Evolutionary conservation across 2,113 vertebrate species (phyloP), one percentile per base, ranked within the genome.

Genomic region (Vidua chalybeata): DNA sequence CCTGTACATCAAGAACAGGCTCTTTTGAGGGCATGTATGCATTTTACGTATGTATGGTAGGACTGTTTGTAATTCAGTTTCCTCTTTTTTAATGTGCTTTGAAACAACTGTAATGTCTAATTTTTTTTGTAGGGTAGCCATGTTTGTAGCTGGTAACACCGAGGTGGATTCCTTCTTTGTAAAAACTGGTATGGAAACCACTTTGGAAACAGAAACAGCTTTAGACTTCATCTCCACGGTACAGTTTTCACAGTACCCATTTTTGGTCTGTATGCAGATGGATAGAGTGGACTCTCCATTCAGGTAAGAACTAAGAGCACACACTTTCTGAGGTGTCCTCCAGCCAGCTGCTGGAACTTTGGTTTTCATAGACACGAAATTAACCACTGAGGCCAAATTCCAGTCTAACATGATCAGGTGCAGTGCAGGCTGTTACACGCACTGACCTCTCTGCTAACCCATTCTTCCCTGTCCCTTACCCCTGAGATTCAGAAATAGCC

Each of bases 231-330:
- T 99, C 97, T 99, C 99, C 74, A 99, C 99, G 0, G 99, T 99
- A 77, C 98, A 99, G 97, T 99, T 99, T 98, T 99, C 99, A 1
- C 98, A 99, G 86, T 99, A 99, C 89, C 99, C 99, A 0, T 99
- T 99, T 98, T 96, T 99, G 73, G 98, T 99, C 35, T 99, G 99
- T 94, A 98, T 99, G 97, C 99, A 99, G 97, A 99, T 99, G 99
- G 99, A 99, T 89, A 99, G 98, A 97, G 96, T 97, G 0, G 98
- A 97, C 8, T 98, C 98, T 94, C 99, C 99, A 0, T 93, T 98
- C 98, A 99, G 99, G 99, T 99, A 97, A 97, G 96, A 64, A 14
- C 13, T 16, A 56, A 55, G 37, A 68, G n/a, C 16, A 62, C 37
- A 58, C 17, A 26, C 27, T 66, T 76, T 67, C 26, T 71, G 48